phyloP scores from a whole-genome alignment of 2,797 vertebrate genomes.

The Cryptoblepharus egeriae region DNA sequence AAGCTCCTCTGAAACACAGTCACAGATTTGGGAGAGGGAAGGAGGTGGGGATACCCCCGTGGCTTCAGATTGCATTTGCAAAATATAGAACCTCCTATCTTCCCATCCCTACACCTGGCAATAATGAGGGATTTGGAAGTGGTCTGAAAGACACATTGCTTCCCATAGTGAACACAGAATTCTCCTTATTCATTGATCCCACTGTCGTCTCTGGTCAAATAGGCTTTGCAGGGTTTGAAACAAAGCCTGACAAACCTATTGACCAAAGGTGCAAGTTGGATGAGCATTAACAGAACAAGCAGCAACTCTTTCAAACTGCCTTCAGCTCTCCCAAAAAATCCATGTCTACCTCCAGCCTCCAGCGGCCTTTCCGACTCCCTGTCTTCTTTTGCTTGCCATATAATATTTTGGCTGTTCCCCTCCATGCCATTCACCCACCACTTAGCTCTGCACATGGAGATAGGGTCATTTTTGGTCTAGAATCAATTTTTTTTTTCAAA shows the following conservation, averaged over 20 bases:
- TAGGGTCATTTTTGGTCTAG: constrained; percentile 89
- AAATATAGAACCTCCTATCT: constrained; percentile 11
- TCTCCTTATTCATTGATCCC: background rate
- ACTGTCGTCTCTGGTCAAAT: background rate
- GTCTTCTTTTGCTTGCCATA: constrained; percentile 35
- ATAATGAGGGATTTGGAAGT: background rate
- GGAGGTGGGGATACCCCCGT: background rate
- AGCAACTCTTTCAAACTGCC: constrained; percentile 42
- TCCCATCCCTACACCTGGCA: background rate
- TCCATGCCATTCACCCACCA: constrained; percentile 29
- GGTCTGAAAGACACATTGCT: background rate
- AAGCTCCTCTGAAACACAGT: constrained; percentile 26
- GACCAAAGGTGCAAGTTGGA: background rate
- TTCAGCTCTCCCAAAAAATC: background rate
- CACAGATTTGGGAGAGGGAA: constrained; percentile 38
- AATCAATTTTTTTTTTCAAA: constrained; percentile 82
- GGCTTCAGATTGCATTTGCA: background rate
- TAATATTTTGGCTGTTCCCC: background rate
- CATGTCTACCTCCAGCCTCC: background rate
- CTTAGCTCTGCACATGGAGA: constrained; percentile 44
- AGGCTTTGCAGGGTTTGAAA: background rate
- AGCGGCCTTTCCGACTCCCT: constrained; percentile 41
- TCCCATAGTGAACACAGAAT: too few relatives aligned
- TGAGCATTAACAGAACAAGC: constrained; percentile 55
- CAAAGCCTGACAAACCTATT: background rate